Percentiles rank a stretch among this genome's conserved stretches.
These are phyloP conservation scores for Drosophila ambigua DNA, from an alignment of 1,140 invertebrate genomes.

Conservation along the genomic window DNA sequence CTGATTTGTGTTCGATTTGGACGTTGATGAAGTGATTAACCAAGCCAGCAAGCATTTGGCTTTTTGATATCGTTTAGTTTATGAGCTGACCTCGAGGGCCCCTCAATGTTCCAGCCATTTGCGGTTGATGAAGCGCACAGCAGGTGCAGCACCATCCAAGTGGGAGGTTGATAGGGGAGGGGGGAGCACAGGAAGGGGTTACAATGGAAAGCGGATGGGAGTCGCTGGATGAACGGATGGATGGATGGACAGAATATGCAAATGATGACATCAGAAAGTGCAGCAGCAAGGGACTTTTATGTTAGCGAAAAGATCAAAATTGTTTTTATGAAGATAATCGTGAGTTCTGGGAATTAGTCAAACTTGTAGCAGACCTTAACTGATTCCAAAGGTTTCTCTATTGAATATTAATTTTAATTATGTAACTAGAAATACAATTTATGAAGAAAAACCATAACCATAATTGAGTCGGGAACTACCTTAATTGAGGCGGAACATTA, in stretches of 20 bases:
- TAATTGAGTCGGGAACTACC: too few relatives aligned
- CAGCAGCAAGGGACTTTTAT: slow-evolving; percentile 9
- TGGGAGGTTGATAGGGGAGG: not conserved
- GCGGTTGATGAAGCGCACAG: slow-evolving; percentile 43
- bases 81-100: slow-evolving; percentile 53
- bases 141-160: slow-evolving; percentile 46
- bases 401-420: too few relatives aligned
- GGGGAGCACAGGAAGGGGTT: not conserved
- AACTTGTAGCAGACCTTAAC: not conserved
- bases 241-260: slow-evolving; percentile 34
- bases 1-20: slow-evolving; percentile 55
- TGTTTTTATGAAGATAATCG: slow-evolving; percentile 20
- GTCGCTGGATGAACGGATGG: not conserved
- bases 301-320: slow-evolving; percentile 10
- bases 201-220: not conserved
- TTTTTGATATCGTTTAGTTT: slow-evolving; percentile 67
- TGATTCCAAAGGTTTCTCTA: too few relatives aligned
- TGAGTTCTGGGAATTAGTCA: slow-evolving; percentile 10
- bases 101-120: slow-evolving; percentile 33
- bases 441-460: too few relatives aligned
- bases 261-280: slow-evolving; percentile 16
- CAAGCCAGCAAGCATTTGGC: slow-evolving; percentile 47
- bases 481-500: too few relatives aligned
- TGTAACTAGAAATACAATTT: too few relatives aligned
- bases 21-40: slow-evolving; percentile 79